Percentiles rank a stretch among this genome's conserved stretches.
Evolutionary conservation across 2,113 vertebrate species (phyloP).

Genomic region (Amblyornis subalaris): DNA sequence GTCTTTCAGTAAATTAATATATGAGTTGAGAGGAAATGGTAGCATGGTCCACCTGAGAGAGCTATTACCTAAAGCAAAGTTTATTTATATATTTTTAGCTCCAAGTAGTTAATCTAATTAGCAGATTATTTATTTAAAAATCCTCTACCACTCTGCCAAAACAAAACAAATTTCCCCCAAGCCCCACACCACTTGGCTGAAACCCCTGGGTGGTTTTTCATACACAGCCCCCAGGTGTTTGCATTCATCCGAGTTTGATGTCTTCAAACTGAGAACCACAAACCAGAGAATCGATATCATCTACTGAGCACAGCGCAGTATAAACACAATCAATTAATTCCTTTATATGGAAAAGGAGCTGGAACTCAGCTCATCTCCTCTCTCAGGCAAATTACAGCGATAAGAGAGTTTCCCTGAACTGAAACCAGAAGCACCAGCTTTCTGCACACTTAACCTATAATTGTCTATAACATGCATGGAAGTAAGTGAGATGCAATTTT

Average conservation of each 20-base stretch:
- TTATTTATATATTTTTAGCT: not conserved
- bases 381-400: not conserved
- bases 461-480: not conserved
- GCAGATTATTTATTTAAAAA: not conserved
- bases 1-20: not conserved
- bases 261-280: slow-evolving; percentile 4
- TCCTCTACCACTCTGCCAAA: not conserved
- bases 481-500: not conserved
- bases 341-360: slow-evolving; percentile 24
- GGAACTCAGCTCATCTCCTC: not conserved
- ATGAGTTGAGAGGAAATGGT: not conserved
- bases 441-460: not conserved
- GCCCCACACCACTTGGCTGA: not conserved
- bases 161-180: not conserved
- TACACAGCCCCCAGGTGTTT: not conserved
- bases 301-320: not conserved
- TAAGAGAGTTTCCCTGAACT: slow-evolving; percentile 3
- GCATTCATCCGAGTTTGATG: not conserved
- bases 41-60: not conserved
- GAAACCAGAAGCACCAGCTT: not conserved
- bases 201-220: not conserved
- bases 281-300: not conserved
- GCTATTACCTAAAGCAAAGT: not conserved
- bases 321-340: slow-evolving; percentile 32
- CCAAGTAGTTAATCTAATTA: not conserved